Percentiles rank a stretch among this genome's conserved stretches.
These are phyloP conservation scores for Psylliodes chrysocephalus DNA, from an alignment of 2,888 invertebrate species.

Conservation along the genomic window DNA sequence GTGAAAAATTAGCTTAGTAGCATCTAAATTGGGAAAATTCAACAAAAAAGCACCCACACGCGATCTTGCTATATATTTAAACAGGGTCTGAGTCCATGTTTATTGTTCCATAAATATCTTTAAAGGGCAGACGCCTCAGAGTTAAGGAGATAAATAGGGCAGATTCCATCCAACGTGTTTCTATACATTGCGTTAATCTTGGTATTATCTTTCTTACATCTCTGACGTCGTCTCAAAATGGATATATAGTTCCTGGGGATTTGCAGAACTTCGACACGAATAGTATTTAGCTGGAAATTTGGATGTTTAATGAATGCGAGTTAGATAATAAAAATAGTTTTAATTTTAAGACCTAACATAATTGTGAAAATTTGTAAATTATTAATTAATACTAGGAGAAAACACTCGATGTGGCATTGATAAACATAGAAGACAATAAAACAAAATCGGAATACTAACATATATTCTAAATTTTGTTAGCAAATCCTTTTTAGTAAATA, in stretches of 20 bases:
- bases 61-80: not conserved
- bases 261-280: not conserved
- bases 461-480: too few species aligned
- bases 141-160: conserved; percentile 9
- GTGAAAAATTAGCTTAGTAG: too few species aligned
- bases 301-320: not conserved
- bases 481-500: too few species aligned
- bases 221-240: not conserved
- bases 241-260: not conserved
- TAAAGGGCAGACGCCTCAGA: not conserved
- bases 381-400: too few species aligned
- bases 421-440: too few species aligned
- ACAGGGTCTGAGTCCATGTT: not conserved
- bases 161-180: not conserved
- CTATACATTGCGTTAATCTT: not conserved
- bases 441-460: too few species aligned
- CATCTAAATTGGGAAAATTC: too few species aligned
- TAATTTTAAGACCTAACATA: too few species aligned
- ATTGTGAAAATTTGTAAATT: too few species aligned
- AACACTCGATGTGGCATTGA: too few species aligned
- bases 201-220: not conserved
- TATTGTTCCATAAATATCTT: conserved; percentile 10
- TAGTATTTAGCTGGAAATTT: not conserved
- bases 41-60: too few species aligned
- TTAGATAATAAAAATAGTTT: too few species aligned